phyloP scores from a whole-genome alignment of 2,888 invertebrate genomes.

The Macropis europaea region DNA sequence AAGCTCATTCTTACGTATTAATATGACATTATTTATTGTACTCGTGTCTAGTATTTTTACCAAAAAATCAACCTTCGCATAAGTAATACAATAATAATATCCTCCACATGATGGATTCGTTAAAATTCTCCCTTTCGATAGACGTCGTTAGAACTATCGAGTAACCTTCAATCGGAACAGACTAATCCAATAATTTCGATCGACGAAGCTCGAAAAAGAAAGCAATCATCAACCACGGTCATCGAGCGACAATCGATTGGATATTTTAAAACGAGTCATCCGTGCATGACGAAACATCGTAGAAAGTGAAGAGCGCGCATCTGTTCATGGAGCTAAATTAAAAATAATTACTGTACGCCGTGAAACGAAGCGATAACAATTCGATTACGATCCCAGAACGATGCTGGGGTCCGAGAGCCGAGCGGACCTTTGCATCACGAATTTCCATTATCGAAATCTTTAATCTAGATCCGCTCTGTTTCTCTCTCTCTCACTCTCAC shows the following conservation, averaged over 20 bases:
- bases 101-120: no score
- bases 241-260: neutral
- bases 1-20: no score
- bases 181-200: slow-evolving; percentile 29
- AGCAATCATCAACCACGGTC: slow-evolving; percentile 6
- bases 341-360: slow-evolving; percentile 53
- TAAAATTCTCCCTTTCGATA: no score
- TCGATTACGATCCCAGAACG: slow-evolving; percentile 51
- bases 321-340: slow-evolving; percentile 38
- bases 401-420: slow-evolving; percentile 18
- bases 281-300: slow-evolving; percentile 17
- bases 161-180: neutral
- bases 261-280: slow-evolving; percentile 2
- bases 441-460: slow-evolving; percentile 57
- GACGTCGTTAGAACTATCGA: no score
- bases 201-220: neutral
- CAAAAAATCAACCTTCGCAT: no score
- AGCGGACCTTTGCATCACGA: slow-evolving; percentile 46
- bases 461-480: slow-evolving; percentile 46
- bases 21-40: no score
- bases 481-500: neutral
- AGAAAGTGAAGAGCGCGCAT: slow-evolving; percentile 34
- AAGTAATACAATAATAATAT: no score
- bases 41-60: no score
- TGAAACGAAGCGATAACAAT: slow-evolving; percentile 49